Percentiles rank a stretch among this genome's conserved stretches.
These are phyloP conservation scores for Xylocampa areola DNA, from an alignment of 2,888 invertebrate genomes.

Conservation along the genomic window DNA sequence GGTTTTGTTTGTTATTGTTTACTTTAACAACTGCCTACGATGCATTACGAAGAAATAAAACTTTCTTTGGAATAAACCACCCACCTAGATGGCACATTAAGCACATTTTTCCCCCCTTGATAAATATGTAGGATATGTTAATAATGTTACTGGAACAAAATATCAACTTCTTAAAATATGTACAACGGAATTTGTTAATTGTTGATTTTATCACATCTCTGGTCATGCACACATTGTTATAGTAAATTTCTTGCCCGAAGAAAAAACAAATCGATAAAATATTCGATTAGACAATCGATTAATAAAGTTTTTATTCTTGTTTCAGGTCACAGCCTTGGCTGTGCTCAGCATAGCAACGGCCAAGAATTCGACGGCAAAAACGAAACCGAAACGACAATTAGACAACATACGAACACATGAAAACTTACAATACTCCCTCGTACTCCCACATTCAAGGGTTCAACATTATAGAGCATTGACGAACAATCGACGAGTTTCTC, in stretches of 20 bases:
- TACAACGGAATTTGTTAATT: no score
- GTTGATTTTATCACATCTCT: neutral
- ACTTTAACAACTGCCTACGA: neutral
- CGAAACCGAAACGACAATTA: constrained; percentile 88
- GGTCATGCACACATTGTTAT: neutral
- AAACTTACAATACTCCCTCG: constrained; percentile 90
- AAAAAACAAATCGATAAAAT: constrained; percentile 37
- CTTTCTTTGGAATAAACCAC: constrained; percentile 19
- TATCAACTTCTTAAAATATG: neutral
- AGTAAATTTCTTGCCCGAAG: constrained; percentile 28
- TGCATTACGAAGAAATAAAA: constrained; percentile 10
- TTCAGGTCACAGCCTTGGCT: constrained; percentile 90
- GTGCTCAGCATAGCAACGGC: constrained; percentile 87
- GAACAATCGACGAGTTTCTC: constrained; percentile 88
- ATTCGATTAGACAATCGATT: constrained; percentile 31
- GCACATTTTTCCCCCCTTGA: no score
- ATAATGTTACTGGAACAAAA: neutral
- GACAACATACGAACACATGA: constrained; percentile 89
- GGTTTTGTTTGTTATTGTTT: constrained; percentile 37
- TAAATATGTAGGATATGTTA: no score
- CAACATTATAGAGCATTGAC: constrained; percentile 87
- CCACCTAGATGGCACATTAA: no score
- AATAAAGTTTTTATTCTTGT: constrained; percentile 68
- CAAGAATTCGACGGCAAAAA: constrained; percentile 83
- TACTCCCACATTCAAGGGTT: constrained; percentile 89